phyloP scores from a whole-genome alignment of 1,140 invertebrate genomes.

The Meloidogyne floridensis region DNA sequence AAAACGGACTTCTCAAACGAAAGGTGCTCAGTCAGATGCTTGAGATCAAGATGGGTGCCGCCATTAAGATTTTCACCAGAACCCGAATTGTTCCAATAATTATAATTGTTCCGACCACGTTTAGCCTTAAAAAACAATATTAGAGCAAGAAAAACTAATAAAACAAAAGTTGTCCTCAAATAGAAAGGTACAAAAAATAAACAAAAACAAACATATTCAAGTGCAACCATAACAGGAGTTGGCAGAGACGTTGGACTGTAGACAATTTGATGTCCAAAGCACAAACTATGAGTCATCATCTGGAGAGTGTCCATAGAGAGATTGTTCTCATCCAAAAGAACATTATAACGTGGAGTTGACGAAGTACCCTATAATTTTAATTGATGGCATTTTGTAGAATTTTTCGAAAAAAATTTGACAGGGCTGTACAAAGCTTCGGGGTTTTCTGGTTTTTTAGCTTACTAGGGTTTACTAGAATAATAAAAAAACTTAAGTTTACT shows the following conservation, averaged over 20 bases:
- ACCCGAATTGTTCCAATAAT: background rate
- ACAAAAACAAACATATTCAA: background rate
- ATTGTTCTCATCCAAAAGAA: constrained; percentile 35
- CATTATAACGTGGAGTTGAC: constrained; percentile 38
- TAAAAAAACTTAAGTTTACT: no score
- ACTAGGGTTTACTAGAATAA: no score
- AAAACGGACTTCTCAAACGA: constrained; percentile 5
- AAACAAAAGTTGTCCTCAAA: background rate
- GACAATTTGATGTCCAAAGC: constrained; percentile 39
- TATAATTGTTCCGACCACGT: constrained; percentile 30
- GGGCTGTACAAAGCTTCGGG: no score
- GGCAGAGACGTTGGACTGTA: constrained; percentile 41
- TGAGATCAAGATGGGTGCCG: constrained; percentile 2
- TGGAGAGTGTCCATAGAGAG: constrained; percentile 32
- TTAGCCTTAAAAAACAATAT: constrained; percentile 29
- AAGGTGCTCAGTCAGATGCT: constrained; percentile 13
- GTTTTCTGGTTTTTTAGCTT: no score
- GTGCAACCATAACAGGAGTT: constrained; percentile 26
- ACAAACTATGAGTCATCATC: constrained; percentile 16
- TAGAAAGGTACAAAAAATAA: background rate
- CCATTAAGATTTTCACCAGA: background rate
- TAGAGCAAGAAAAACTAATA: background rate
- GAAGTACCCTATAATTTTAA: constrained; percentile 31
- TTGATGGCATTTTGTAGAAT: no score
- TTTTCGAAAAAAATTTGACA: no score